Evolutionary conservation across 2,797 vertebrate species (phyloP), one percentile per base, ranked within the genome.

Genomic region (Phaenicophaeus curvirostris): DNA sequence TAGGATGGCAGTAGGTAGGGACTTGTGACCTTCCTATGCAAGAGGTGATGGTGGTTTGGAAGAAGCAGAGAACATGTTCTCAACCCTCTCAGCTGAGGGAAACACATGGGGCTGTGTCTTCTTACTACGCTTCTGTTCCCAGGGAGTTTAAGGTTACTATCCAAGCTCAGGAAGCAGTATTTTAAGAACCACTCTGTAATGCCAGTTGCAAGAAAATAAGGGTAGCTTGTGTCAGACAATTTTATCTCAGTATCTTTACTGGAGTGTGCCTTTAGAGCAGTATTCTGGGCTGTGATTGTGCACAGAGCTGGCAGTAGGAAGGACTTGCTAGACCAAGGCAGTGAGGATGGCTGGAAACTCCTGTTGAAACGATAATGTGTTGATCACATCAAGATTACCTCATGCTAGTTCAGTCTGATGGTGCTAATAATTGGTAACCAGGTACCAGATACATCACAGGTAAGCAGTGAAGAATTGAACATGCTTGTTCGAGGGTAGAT

Each of bases 401-500:
- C 0, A 0, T 54, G 57, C 28, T 53, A 7, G n/a, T 46, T 59
- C 9, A 35, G 53, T 21, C 11, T 71, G 54, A 15, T 6, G 39
- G 42, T 50, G 37, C 4, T 35, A 19, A 23, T 6, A 31, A 18
- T 21, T 65, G 46, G 15, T 3, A 66, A 6, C 27, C 41, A 35
- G 20, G 10, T 33, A 33, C 42, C 18, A 51, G 23, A 20, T 20
- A 37, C 18, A 8, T 13, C 0, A 0, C 25, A 27, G 6, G 6
- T 28, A 33, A 33, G 5, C 33, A 63, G 28, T 66, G 57, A 53
- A 71, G 25, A 57, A 58, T 1, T 30, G 24, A 67, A 77, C 15
- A 5, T 20, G 6, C 11, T 27, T 42, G 17, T 31, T 59, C 33
- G 54, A 51, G 41, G n/a, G 16, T 54, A 44, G 37, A 33, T 46